Evolutionary conservation across 2,797 vertebrate genomes (phyloP).

Genomic region (Meriones psammophilus): DNA sequence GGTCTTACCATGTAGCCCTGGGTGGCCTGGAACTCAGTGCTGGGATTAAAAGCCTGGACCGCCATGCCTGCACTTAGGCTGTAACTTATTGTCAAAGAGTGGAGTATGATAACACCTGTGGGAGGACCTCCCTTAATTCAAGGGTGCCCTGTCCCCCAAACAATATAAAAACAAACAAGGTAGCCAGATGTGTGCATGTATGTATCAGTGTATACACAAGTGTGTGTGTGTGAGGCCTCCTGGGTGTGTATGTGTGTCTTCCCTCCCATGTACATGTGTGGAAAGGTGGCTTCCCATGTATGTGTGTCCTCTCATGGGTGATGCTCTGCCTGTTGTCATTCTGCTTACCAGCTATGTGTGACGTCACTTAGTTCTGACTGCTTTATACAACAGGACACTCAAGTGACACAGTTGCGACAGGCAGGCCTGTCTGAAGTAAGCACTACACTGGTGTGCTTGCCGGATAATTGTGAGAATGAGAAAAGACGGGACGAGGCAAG

Average conservation of each 20-base stretch:
- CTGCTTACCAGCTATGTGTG: not conserved
- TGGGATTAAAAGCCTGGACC: not conserved
- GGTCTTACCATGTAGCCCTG: not conserved
- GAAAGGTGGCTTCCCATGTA: not conserved
- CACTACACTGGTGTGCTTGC: not conserved
- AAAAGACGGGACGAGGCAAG: not conserved
- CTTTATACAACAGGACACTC: not conserved
- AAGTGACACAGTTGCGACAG: not conserved
- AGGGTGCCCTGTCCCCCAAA: not conserved
- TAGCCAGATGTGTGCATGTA: not conserved
- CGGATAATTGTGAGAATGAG: not conserved
- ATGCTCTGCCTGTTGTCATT: not conserved
- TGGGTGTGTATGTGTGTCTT: no score
- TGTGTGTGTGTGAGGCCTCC: not conserved
- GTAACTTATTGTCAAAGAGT: not conserved
- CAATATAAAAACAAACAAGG: not conserved
- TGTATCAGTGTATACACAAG: not conserved
- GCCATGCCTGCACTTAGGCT: not conserved
- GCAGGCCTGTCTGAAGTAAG: not conserved
- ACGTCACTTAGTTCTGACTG: not conserved
- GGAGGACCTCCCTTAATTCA: not conserved
- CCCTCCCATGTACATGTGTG: no score
- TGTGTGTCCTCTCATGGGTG: no score
- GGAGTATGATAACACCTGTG: not conserved
- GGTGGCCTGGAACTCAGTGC: not conserved